Evolutionary conservation across 2,113 vertebrate species (phyloP).

Genomic region (Galeopterus variegatus): DNA sequence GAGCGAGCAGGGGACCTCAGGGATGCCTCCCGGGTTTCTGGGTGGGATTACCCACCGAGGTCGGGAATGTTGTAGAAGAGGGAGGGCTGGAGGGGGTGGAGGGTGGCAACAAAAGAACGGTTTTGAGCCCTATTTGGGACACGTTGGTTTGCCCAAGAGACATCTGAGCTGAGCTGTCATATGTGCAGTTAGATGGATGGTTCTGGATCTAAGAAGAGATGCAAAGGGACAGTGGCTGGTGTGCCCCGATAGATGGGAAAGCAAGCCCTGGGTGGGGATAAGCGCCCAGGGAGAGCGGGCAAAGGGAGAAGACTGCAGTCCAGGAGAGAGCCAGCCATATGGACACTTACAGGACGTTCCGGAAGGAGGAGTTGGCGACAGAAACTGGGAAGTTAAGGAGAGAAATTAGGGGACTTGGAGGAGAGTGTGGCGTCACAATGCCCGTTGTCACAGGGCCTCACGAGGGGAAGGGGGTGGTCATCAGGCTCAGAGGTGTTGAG

Average conservation of each 20-base stretch:
- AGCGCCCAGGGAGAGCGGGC: not conserved
- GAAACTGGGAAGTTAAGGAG: not conserved
- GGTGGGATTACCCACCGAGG: not conserved
- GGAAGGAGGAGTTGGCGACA: not conserved
- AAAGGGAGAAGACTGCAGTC: not conserved
- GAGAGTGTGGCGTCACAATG: not conserved
- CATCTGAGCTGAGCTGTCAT: not conserved
- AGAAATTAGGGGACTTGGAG: not conserved
- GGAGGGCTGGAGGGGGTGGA: accelerated
- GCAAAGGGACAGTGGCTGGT: accelerated
- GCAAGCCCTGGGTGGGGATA: too few species aligned
- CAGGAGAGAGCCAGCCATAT: not conserved
- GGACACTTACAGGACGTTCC: not conserved
- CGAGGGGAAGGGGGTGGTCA: not conserved
- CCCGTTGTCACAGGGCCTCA: not conserved
- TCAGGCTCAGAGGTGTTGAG: not conserved
- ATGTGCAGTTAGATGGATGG: not conserved
- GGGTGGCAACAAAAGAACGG: accelerated
- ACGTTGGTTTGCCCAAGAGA: not conserved
- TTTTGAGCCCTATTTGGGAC: too few species aligned
- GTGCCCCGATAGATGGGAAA: too few species aligned
- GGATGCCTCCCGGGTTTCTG: too few species aligned
- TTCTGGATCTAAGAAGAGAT: not conserved
- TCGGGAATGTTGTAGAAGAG: too few species aligned
- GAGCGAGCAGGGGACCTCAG: accelerated